Base-by-base conservation (phyloP, 1,140 invertebrate genomes). In the roundworm (Caenorhabditis elegans) region DNA sequence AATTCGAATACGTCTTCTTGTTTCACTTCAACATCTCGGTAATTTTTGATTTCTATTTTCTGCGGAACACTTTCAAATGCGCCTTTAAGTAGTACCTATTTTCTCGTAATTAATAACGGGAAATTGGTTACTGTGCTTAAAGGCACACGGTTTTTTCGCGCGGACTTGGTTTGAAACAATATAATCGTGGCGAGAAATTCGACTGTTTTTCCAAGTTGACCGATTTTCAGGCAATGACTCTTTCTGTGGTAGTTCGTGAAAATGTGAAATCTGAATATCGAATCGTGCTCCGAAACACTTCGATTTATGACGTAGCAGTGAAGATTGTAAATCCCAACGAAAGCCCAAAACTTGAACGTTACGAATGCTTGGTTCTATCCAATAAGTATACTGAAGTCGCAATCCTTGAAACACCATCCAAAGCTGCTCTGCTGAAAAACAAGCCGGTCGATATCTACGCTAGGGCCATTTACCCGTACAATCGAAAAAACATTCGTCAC, bases 401-500 rank as follows among this genome's bases (percentile, higher is more conserved):
- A 17, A 26, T 70, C 39, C 60, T 70, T 34, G 60, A 70, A 34
- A 70, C 60, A 70, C 60, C 60, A n/a, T 70, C 60, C 34, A 70
- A 70, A 70, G 60, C 31, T 10, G 60, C 39, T n/a, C 39, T 70
- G 19, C 39, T 31, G 36, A 34, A 34, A 31, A 70, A 70, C 60
- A 70, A 70, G 60, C 60, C 60, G 60, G 60, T 70, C 39, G n/a
- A 22, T 24, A 70, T 70, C 34, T 70, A 70, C 26, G 36, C 34
- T 39, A 31, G 60, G 24, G 60, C 60, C 60, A 70, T 70, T 22
- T 70, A 70, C 39, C 60, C 60, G 34, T 70, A 31, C 60, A 70
- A 70, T 70, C 31, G 60, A 17, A 70, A 70, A 34, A 70, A 70
- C 60, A 70, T 70, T 34, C 60, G 60, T 70, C 60, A 70, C 39